Evolutionary conservation across 2,113 vertebrate genomes (phyloP).

Genomic region (Haemorhous mexicanus): DNA sequence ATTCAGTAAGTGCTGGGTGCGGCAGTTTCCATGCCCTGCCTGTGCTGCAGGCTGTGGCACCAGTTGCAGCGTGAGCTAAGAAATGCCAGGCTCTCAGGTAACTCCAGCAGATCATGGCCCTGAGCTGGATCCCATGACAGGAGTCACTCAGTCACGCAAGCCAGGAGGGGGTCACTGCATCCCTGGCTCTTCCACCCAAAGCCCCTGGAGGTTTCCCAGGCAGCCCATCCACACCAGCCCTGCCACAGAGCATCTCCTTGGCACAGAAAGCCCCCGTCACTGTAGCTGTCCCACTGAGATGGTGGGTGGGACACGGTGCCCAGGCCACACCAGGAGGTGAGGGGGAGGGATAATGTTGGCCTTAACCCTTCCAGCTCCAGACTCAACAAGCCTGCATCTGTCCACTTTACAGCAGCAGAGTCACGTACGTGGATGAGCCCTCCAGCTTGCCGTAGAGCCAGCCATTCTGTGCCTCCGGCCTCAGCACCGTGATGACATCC

Average conservation of each 20-base stretch:
- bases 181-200: background rate
- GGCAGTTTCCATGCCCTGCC: conserved; percentile 28
- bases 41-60: background rate
- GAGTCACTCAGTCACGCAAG: background rate
- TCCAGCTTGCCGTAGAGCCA: conserved; percentile 89
- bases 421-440: conserved; percentile 76
- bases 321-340: background rate
- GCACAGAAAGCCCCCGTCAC: background rate
- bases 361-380: background rate
- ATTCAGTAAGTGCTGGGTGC: background rate
- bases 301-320: background rate
- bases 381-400: background rate
- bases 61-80: background rate
- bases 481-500: conserved; percentile 77
- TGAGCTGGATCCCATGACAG: conserved; percentile 10
- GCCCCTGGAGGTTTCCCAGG: background rate
- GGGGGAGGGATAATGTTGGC: fast-evolving
- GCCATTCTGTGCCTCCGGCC: conserved; percentile 82
- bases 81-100: background rate
- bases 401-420: too few relatives aligned
- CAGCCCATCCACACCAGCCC: background rate
- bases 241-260: background rate
- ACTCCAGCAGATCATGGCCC: background rate
- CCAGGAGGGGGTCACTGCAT: background rate
- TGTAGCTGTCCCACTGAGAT: background rate